These are phyloP conservation scores for Montipora capitata DNA, from an alignment of 92 coral and sea anemone genomes.

Conservation along the genomic window DNA sequence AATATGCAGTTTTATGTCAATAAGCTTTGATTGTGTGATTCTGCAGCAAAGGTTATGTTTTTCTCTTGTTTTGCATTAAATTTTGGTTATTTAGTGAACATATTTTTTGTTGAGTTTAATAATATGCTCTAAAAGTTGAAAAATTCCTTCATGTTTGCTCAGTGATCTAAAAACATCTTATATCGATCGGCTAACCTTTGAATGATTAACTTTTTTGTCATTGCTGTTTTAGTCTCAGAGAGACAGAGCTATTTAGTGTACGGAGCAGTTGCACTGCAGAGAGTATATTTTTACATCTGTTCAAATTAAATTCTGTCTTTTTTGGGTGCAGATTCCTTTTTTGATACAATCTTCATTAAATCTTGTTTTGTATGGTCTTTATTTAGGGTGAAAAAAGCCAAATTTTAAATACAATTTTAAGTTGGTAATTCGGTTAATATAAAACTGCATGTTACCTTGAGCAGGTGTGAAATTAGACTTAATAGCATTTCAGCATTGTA, in stretches of 20 bases:
- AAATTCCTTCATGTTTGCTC: too few relatives aligned
- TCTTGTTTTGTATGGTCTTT: neutral
- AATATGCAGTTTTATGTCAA: too few relatives aligned
- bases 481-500: neutral
- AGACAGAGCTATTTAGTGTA: too few relatives aligned
- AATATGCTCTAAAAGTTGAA: too few relatives aligned
- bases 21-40: too few relatives aligned
- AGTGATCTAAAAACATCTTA: too few relatives aligned
- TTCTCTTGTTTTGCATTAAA: neutral
- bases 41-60: neutral
- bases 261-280: too few relatives aligned
- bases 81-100: too few relatives aligned
- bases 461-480: neutral
- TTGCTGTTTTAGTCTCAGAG: too few relatives aligned
- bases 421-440: conserved; percentile 17
- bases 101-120: too few relatives aligned
- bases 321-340: neutral
- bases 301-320: neutral
- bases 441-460: neutral
- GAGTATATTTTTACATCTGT: neutral
- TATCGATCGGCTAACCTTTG: too few relatives aligned
- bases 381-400: neutral
- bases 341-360: neutral
- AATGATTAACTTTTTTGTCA: too few relatives aligned
- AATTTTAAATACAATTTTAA: neutral